phyloP scores from a whole-genome alignment of 2,797 vertebrate species.

The Silurus aristotelis region DNA sequence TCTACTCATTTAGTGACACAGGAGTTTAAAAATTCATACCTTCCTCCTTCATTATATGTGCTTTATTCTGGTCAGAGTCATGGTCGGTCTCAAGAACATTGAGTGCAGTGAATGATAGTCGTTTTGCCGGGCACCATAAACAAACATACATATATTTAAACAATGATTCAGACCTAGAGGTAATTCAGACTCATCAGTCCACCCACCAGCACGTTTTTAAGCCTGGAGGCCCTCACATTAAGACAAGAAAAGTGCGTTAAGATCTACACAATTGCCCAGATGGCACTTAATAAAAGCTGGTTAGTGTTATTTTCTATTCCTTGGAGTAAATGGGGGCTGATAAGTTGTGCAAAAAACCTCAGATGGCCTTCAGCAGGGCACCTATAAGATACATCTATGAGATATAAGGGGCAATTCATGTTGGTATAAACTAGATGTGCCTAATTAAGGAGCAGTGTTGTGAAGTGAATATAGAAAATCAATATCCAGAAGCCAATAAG shows the following conservation, averaged over 20 bases:
- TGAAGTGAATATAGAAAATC: not conserved
- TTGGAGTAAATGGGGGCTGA: not conserved
- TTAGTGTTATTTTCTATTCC: not conserved
- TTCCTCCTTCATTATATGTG: not conserved
- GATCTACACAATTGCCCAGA: not conserved
- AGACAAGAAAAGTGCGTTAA: not conserved
- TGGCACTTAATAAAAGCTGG: not conserved
- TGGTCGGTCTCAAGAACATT: not conserved
- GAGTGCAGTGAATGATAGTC: no score
- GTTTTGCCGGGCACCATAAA: no score
- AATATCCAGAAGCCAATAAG: not conserved
- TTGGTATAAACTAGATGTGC: not conserved
- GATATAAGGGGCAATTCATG: not conserved
- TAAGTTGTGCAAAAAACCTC: not conserved
- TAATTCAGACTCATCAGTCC: not conserved
- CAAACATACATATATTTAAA: not conserved
- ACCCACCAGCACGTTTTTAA: not conserved
- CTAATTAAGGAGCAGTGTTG: conserved; percentile 7
- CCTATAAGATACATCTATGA: not conserved
- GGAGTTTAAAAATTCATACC: conserved; percentile 5
- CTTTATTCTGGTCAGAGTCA: not conserved
- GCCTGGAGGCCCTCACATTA: not conserved
- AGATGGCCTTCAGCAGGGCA: not conserved
- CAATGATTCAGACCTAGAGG: not conserved
- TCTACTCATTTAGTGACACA: not conserved